Evolutionary conservation across 2,888 invertebrate genomes (phyloP).

Genomic region (Geotrupes spiniger): DNA sequence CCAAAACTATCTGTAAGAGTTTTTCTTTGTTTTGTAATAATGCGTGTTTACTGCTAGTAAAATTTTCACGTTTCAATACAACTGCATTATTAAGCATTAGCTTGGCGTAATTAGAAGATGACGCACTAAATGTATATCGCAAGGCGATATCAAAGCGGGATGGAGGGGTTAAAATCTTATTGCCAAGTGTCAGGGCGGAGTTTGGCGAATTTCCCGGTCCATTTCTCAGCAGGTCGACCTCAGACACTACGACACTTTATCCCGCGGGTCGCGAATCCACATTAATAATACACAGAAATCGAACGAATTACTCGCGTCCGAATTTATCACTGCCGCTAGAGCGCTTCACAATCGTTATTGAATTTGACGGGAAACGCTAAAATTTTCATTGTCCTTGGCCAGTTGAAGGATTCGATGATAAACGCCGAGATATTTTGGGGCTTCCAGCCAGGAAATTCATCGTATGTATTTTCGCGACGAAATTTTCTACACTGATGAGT

Average conservation of each 20-base stretch:
- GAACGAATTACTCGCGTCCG: conserved; percentile 20
- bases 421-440: no score
- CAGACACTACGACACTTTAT: conserved; percentile 34
- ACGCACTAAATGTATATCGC: conserved; percentile 14
- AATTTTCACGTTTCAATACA: no score
- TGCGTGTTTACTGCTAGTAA: no score
- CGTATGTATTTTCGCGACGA: neutral
- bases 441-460: neutral
- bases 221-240: conserved; percentile 40
- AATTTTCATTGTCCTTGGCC: no score
- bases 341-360: neutral
- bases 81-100: conserved; percentile 17
- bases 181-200: conserved; percentile 38
- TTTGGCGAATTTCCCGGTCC: conserved; percentile 42
- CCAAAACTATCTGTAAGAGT: no score
- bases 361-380: neutral
- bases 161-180: no score
- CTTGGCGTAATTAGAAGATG: conserved; percentile 18
- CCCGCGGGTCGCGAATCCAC: conserved; percentile 33
- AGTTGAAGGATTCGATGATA: no score
- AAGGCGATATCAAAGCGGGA: conserved; percentile 14
- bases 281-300: conserved; percentile 41
- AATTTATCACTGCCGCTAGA: conserved; percentile 14
- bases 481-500: conserved; percentile 2
- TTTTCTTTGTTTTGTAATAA: no score